Conservation (phyloP, 2,888 invertebrate species). For the Rhyacophila evoluta region DNA sequence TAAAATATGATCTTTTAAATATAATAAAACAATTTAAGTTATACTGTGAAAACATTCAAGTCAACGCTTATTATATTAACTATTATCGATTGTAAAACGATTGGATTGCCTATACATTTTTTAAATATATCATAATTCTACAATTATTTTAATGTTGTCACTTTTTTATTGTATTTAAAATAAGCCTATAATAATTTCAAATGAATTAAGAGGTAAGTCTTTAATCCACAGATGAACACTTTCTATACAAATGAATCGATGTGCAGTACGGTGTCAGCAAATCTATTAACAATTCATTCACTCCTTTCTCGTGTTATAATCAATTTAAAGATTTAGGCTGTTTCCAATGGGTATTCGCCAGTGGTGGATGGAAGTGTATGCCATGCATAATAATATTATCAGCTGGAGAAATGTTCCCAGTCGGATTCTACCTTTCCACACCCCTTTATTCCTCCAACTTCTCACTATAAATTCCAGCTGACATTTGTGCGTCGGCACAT, state of each 20-base stretch:
- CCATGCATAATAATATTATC: conserved; percentile 47
- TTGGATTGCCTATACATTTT: too few relatives aligned
- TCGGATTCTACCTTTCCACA: conserved; percentile 34
- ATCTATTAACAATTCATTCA: background rate
- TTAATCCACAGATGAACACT: too few relatives aligned
- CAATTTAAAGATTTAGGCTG: conserved; percentile 1
- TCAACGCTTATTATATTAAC: too few relatives aligned
- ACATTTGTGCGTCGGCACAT: conserved; percentile 55
- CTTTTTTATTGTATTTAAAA: too few relatives aligned
- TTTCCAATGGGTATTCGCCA: background rate
- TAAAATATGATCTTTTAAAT: too few relatives aligned
- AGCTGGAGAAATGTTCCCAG: conserved; percentile 33
- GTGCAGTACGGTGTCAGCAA: background rate
- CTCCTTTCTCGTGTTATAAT: background rate
- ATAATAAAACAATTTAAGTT: too few relatives aligned
- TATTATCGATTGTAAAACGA: too few relatives aligned
- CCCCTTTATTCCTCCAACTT: conserved; percentile 38
- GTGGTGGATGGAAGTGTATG: background rate
- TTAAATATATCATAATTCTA: too few relatives aligned
- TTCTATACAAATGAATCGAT: background rate
- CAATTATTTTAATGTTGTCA: too few relatives aligned
- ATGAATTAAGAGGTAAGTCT: too few relatives aligned
- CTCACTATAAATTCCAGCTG: conserved; percentile 55
- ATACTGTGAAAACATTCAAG: too few relatives aligned
- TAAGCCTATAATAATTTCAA: too few relatives aligned